phyloP scores from a whole-genome alignment of 2,797 vertebrate genomes.

The Tachyglossus aculeatus region DNA sequence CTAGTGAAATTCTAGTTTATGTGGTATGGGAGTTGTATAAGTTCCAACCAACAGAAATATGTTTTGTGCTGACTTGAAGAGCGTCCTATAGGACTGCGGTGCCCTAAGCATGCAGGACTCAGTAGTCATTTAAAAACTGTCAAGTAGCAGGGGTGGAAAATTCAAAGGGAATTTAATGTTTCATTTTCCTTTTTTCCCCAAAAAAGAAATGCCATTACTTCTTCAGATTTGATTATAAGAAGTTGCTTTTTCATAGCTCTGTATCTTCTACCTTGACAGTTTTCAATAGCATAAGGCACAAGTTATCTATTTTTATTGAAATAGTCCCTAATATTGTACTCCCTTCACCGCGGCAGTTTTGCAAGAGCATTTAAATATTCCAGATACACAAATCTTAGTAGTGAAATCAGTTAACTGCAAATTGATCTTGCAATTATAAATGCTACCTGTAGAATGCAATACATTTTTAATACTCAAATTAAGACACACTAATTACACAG shows the following conservation, averaged over 20 bases:
- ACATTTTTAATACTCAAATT: conserved; percentile 61
- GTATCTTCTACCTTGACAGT: conserved; percentile 8
- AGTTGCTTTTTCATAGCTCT: neutral
- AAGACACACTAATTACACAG: conserved; percentile 56
- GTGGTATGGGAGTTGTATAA: neutral
- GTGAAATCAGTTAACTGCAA: conserved; percentile 45
- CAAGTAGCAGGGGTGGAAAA: neutral
- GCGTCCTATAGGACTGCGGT: neutral
- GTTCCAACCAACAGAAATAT: neutral
- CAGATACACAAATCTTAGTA: conserved; percentile 27
- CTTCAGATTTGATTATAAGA: neutral
- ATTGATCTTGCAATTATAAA: conserved; percentile 53
- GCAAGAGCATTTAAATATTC: conserved; percentile 31
- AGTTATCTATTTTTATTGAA: conserved; percentile 41
- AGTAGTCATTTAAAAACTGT: neutral
- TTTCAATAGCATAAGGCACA: conserved; percentile 17
- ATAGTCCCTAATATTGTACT: neutral
- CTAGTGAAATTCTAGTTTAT: neutral
- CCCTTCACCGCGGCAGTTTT: conserved; percentile 1
- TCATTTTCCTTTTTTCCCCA: neutral
- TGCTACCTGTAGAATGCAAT: conserved; percentile 35
- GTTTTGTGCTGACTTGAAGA: neutral
- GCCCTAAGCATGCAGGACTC: neutral
- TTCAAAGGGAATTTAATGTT: neutral
- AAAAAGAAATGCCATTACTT: neutral